These are phyloP conservation scores for Fundulus diaphanus DNA, from an alignment of 2,797 vertebrate species.

Conservation along the genomic window DNA sequence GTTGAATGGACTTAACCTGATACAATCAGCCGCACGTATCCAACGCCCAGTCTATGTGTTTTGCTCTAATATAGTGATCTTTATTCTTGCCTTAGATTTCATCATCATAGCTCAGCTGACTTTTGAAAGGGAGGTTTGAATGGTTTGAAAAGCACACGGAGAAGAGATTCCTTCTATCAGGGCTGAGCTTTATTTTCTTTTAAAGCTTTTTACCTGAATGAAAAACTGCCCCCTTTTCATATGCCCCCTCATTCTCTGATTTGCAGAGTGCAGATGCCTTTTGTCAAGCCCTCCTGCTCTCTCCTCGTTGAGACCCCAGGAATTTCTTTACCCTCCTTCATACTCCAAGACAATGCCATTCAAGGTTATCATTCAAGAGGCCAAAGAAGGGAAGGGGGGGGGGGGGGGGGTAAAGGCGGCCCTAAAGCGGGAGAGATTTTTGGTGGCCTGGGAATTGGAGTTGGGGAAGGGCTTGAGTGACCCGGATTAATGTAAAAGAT, in stretches of 20 bases:
- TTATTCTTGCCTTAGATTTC: constrained; percentile 67
- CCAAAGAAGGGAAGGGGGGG: constrained; percentile 55
- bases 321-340: constrained; percentile 73
- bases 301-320: constrained; percentile 68
- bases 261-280: constrained; percentile 67
- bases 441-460: constrained; percentile 58
- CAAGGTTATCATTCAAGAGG: constrained; percentile 80
- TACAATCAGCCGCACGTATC: constrained; percentile 53
- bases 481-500: constrained; percentile 58
- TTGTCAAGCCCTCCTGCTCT: constrained; percentile 75
- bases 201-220: constrained; percentile 71
- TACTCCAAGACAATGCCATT: constrained; percentile 77
- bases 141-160: constrained; percentile 48
- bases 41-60: constrained; percentile 50
- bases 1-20: constrained; percentile 52
- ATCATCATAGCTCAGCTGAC: constrained; percentile 55
- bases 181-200: constrained; percentile 40
- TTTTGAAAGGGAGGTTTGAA: constrained; percentile 50
- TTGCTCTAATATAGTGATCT: constrained; percentile 54
- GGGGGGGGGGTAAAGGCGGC: constrained; percentile 42
- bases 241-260: constrained; percentile 61
- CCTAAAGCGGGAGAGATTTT: constrained; percentile 61
- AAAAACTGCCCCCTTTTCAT: constrained; percentile 66
- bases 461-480: constrained; percentile 60
- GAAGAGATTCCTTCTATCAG: constrained; percentile 51